Evolutionary conservation across 2,113 vertebrate species (phyloP), one percentile per base, ranked within the genome.

Genomic region (Colistium nudipinnis): DNA sequence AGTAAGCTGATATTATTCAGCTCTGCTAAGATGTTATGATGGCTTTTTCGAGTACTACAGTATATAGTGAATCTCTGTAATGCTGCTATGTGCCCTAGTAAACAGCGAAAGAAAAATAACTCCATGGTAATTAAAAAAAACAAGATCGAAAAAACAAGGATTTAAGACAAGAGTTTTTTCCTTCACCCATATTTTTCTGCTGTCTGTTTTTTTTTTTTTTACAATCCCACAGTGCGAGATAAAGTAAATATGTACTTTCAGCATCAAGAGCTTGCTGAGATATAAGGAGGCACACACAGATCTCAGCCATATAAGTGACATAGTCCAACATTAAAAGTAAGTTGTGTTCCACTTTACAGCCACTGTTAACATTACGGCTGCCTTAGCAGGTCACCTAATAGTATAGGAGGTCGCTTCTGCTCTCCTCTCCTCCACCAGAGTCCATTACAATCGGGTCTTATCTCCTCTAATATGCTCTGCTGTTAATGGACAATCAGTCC

Each of bases 401-500:
- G 81, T 79, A 54, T 61, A 76, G 81, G 43, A 77, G 80, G 72
- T 71, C 55, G 62, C 54, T 65, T 67, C 68, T 68, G 75, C 68
- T 74, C 78, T 63, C 68, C 70, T 83, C 73, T 79, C 63, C 77
- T 78, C 57, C 62, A 85, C 78, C 62, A 63, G 85, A 84, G 81
- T 89, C 82, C 69, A 84, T 87, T 84, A 84, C 86, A 81, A 76
- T 82, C 47, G 55, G 30, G 74, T 82, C 88, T 90, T 90, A 91
- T 91, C 90, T 89, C 70, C 74, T 85, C 81, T 83, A 90, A 90
- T 91, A 88, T 90, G 88, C 76, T 78, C 67, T 63, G 76, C 87
- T 85, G 88, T 91, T 90, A 91, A 90, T 87, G 90, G 89, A 88
- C 86, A 91, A 87, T 91, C 86, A 87, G 84, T 77, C 81, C 82